Evolutionary conservation across 2,888 invertebrate species (phyloP).

Genomic region (Apotomis turbidana): DNA sequence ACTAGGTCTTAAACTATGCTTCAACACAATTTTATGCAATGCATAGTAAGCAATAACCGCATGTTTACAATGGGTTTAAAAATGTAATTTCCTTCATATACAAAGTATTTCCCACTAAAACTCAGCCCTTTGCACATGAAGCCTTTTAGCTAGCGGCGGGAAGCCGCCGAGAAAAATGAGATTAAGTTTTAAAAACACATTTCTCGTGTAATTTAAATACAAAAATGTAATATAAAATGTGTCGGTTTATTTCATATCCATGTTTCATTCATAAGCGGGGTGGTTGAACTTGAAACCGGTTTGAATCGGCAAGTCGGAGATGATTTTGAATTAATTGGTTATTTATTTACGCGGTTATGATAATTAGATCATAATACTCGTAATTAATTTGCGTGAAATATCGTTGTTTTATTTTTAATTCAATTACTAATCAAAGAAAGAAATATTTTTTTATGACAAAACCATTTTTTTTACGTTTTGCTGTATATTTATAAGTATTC

Average conservation of each 20-base stretch:
- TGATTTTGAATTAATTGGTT: conserved; percentile 24
- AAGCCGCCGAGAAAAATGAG: background rate
- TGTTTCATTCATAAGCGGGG: conserved; percentile 32
- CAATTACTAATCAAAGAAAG: no score
- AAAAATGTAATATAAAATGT: background rate
- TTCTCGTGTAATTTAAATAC: background rate
- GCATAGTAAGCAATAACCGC: background rate
- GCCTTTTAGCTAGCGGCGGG: background rate
- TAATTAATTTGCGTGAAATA: background rate
- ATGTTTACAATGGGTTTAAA: background rate
- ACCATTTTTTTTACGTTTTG: no score
- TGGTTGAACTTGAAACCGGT: conserved; percentile 37
- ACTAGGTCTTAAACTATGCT: background rate
- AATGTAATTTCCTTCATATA: background rate
- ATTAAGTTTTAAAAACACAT: background rate
- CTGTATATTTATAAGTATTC: no score
- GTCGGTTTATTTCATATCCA: conserved; percentile 8
- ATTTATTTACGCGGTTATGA: conserved; percentile 4
- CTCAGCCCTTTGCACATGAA: background rate
- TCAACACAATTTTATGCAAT: background rate
- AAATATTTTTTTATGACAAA: no score
- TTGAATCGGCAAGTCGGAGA: conserved; percentile 16
- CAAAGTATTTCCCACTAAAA: background rate
- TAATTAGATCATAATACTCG: background rate
- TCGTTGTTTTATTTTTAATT: no score